A percentile compares a stretch with the other conserved stretches of the same genome.
These are phyloP conservation scores for Campoplex nolae DNA, from an alignment of 2,888 invertebrate species.

Conservation along the genomic window DNA sequence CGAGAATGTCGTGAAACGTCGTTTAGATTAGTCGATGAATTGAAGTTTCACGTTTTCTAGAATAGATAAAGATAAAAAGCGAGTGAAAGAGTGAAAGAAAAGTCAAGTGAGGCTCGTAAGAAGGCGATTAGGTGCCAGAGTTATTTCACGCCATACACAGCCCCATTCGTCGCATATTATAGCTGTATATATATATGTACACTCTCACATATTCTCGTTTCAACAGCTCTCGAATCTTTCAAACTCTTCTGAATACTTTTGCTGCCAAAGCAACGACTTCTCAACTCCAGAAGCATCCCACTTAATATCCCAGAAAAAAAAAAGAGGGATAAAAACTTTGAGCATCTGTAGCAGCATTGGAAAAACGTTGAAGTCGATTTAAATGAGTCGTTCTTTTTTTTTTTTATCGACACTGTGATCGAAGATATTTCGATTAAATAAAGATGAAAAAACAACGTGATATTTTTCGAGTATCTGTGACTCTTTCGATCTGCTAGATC, in stretches of 20 bases:
- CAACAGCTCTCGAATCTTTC: conserved; percentile 42
- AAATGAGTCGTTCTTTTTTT: background rate
- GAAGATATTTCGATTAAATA: background rate
- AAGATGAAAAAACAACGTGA: background rate
- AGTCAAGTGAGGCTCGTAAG: conserved; percentile 67
- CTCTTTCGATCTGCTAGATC: background rate
- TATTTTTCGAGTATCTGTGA: background rate
- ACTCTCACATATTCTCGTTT: conserved; percentile 47
- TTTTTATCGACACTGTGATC: background rate
- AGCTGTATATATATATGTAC: background rate
- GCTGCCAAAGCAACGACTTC: conserved; percentile 34
- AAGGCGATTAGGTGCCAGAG: conserved; percentile 75
- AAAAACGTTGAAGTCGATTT: background rate
- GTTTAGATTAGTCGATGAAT: conserved; percentile 70
- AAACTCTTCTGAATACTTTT: conserved; percentile 19
- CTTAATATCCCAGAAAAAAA: conserved; percentile 27
- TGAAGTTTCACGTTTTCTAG: conserved; percentile 70
- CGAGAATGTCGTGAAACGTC: conserved; percentile 67
- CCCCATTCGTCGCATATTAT: conserved; percentile 48
- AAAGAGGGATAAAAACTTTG: background rate
- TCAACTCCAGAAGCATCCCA: conserved; percentile 54
- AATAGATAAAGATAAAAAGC: conserved; percentile 33
- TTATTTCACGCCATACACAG: conserved; percentile 74
- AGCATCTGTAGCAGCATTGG: conserved; percentile 22
- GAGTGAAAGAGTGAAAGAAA: background rate